These are phyloP conservation scores for Pedionomus torquatus DNA, from an alignment of 2,113 vertebrate species.

Conservation along the genomic window DNA sequence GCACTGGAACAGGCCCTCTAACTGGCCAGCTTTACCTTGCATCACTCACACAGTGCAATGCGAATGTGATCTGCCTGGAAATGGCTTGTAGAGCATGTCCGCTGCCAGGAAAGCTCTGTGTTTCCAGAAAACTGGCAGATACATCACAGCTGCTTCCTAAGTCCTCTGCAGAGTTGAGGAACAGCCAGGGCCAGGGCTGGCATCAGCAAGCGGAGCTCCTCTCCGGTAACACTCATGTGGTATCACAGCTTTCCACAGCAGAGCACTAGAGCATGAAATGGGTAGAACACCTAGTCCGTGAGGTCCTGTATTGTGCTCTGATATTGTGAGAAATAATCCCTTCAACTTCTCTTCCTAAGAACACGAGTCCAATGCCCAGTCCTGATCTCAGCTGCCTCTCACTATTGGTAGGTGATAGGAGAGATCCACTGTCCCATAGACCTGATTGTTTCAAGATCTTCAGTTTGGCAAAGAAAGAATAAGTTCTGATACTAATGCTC, in stretches of 20 bases:
- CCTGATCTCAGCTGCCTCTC: neutral
- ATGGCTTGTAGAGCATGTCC: accelerated
- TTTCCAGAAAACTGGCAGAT: neutral
- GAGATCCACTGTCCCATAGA: neutral
- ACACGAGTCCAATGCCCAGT: neutral
- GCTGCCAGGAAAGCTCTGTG: neutral
- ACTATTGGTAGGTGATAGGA: neutral
- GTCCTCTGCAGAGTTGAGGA: neutral
- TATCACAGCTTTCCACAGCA: accelerated
- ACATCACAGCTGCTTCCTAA: neutral
- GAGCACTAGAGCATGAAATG: neutral
- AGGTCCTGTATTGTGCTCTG: neutral
- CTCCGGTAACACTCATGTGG: too few species aligned
- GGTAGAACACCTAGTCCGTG: neutral
- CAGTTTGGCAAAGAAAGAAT: neutral
- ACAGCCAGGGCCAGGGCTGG: neutral
- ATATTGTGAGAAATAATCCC: neutral
- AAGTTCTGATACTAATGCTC: neutral
- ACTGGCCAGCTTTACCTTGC: neutral
- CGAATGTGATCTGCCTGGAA: accelerated
- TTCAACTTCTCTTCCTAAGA: neutral
- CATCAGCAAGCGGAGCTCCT: neutral
- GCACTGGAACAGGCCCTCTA: neutral
- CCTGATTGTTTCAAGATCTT: neutral
- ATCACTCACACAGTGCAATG: neutral